A percentile compares a stretch with the other conserved stretches of the same genome.
phyloP scores from a whole-genome alignment of 2,888 invertebrate genomes.

The Beris chalybata region DNA sequence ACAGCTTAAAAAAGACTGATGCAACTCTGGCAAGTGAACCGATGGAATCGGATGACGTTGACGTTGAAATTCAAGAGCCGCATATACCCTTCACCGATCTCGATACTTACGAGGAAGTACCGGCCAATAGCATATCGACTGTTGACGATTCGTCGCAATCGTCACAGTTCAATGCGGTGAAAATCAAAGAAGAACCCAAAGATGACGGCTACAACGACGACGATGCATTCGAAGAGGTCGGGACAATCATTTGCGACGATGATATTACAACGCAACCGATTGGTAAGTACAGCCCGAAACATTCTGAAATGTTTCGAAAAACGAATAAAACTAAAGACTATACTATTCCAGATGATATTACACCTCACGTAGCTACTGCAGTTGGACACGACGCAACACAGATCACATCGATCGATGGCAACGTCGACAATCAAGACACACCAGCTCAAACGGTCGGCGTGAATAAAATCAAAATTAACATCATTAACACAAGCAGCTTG shows the following conservation, averaged over 20 bases:
- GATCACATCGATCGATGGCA: conserved; percentile 75
- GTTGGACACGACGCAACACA: conserved; percentile 6
- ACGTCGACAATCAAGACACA: conserved; percentile 67
- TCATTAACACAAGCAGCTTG: conserved; percentile 66
- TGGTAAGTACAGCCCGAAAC: no score
- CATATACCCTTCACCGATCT: conserved; percentile 56
- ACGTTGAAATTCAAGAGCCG: conserved; percentile 56
- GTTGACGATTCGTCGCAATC: conserved; percentile 43
- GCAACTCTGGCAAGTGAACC: conserved; percentile 33
- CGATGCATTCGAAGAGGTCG: conserved; percentile 55
- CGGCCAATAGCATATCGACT: conserved; percentile 40
- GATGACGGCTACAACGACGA: conserved; percentile 62
- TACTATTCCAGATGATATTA: no score
- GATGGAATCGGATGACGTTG: conserved; percentile 55
- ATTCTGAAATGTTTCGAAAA: no score
- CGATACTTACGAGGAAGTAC: conserved; percentile 53
- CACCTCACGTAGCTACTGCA: no score
- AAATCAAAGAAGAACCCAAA: conserved; percentile 72
- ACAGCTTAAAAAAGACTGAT: not conserved
- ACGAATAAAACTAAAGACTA: no score
- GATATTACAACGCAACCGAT: conserved; percentile 27
- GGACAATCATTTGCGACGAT: conserved; percentile 52
- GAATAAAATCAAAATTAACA: conserved; percentile 79
- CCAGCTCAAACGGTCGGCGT: conserved; percentile 54
- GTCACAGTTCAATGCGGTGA: conserved; percentile 56